Evolutionary conservation across 2,888 invertebrate genomes (phyloP).

Genomic region (Rosalia funebris): DNA sequence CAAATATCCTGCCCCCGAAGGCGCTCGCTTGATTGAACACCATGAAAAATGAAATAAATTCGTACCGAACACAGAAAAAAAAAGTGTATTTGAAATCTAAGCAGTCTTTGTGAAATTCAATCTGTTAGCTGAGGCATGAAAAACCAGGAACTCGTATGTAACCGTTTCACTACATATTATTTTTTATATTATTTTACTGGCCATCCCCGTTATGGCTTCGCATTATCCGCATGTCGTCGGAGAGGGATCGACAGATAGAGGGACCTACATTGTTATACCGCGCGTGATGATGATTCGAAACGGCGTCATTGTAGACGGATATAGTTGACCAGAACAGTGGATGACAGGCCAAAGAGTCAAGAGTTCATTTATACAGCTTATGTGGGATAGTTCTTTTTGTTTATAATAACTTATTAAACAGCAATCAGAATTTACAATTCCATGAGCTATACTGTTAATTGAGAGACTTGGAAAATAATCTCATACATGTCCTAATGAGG

Average conservation of each 20-base stretch:
- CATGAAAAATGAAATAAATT: slow-evolving; percentile 37
- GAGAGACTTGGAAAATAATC: too few species aligned
- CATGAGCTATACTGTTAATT: too few species aligned
- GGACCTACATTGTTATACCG: slow-evolving; percentile 42
- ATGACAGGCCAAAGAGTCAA: not conserved
- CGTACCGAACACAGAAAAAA: slow-evolving; percentile 6
- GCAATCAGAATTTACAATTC: too few species aligned
- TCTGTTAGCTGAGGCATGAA: slow-evolving; percentile 38
- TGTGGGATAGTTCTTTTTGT: too few species aligned
- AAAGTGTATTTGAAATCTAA: slow-evolving; percentile 40
- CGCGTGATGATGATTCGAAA: slow-evolving; percentile 48
- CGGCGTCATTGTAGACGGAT: slow-evolving; percentile 47
- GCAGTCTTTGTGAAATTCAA: slow-evolving; percentile 45
- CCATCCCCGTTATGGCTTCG: slow-evolving; percentile 42
- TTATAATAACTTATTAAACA: too few species aligned
- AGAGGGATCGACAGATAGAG: slow-evolving; percentile 28
- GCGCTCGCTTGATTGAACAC: slow-evolving; percentile 30
- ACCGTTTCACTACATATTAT: slow-evolving; percentile 40
- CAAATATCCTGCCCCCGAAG: slow-evolving; percentile 26
- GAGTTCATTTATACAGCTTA: too few species aligned
- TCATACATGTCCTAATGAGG: too few species aligned
- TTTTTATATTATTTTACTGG: slow-evolving; percentile 44
- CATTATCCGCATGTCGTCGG: slow-evolving; percentile 39
- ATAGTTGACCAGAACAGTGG: slow-evolving; percentile 43
- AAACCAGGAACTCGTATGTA: slow-evolving; percentile 38